Base-by-base conservation (phyloP, 2,113 vertebrate species). In the Plectropomus leopardus region DNA sequence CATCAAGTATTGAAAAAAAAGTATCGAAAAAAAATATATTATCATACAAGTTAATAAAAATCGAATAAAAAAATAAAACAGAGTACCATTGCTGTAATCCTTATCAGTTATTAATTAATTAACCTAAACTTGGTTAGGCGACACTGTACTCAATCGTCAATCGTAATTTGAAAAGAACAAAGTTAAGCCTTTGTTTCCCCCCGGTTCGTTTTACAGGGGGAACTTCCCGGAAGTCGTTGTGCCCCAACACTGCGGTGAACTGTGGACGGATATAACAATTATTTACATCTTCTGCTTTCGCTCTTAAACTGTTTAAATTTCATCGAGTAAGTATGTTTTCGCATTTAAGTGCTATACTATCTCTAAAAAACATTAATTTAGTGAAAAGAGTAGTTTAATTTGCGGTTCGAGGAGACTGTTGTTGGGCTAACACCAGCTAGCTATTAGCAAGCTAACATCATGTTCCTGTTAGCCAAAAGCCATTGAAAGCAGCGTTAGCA, bases 321-420 rank as follows among this genome's bases (percentile, higher is more conserved):
- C 0, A 53, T 9, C 28, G 0, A 45, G 90, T 91, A 44, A 55
- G 90, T 89, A n/a, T 60, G 0, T 24, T 8, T 19, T 36, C 8
- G 0, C 1, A 1, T 48, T 17, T 7, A 0, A 36, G 34, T 3
- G 0, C 0, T 3, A 1, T 2, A 11, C 5, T 0, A 21, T 5
- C 1, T 4, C 1, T 2, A 1, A 23, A 0, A 48, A 66, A 1
- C 0, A 5, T 0, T 3, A 1, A 34, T 55, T 53, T 17, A 7
- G 4, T 3, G 4, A 5, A 55, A 54, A 19, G 4, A 26, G 2
- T 1, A 2, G 7, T 21, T 60, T 8, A 53, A 72, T 23, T 9
- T 21, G 0, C 4, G 2, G 14, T 1, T 67, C 4, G 1, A 17
- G 5, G 4, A 40, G 23, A 45, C 19, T 42, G 61, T 5, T 21